Base-by-base conservation (phyloP, 2,888 invertebrate species). In the Drosophila demipolita region DNA sequence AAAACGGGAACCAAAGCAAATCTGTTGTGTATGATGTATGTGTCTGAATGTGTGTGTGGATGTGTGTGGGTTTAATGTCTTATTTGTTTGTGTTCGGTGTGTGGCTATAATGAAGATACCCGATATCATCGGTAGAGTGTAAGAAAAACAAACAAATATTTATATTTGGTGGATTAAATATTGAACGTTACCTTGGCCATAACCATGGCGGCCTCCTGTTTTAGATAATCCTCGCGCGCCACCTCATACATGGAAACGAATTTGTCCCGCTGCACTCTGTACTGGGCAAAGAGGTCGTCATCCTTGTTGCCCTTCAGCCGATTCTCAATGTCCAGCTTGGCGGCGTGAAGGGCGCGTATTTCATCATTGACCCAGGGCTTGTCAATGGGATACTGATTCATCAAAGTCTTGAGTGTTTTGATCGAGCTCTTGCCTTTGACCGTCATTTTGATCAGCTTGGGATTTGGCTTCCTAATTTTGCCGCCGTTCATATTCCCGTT, bases 281-380 rank as follows among this genome's bases (percentile, higher is more conserved):
- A 95, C 59, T 93, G 93, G 12, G 94, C 94, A 93, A 95, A 95
- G 73, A 94, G 94, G 17, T 94, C 93, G 69, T 94, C 94, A 60
- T 93, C 93, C 76, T 94, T 94, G 73, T 93, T 92, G 55, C 93
- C 93, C 77, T 93, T 93, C 7, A 93, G 83, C 32, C 91, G 91
- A 78, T 94, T 93, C 81, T 94, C 93, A 50, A 95, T 93, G 76
- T 94, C 94, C 64, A 94, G 94, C 82, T 94, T 94, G 77, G 94
- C 94, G 42, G 90, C 91, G 73, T 95, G 94, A 82, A 95, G 95
- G 7, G 90, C 91, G 79, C 94, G 94, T 53, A 95, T 94, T 32
- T 93, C 93, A 17, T 94, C 94, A 12, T 94, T 94, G 8, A 95
- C 94, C 94, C 95, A 95, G 0, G 95, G 94, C 87, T 94, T 95